Percentiles rank a stretch among this genome's conserved stretches.
These are phyloP conservation scores for Linnaemya vulpina DNA, from an alignment of 2,888 invertebrate species.

Conservation along the genomic window DNA sequence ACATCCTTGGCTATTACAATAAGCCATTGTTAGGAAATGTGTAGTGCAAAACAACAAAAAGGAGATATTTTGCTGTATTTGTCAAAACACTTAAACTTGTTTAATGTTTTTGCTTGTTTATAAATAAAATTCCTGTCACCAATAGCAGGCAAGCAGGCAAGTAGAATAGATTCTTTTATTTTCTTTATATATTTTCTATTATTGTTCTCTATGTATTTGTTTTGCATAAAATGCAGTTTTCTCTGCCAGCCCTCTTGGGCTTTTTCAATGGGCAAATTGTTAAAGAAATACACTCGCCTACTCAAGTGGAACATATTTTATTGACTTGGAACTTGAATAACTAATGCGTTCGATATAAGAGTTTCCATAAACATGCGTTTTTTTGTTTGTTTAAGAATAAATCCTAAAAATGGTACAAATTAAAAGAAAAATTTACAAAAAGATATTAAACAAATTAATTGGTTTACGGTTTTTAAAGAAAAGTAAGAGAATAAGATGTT, in stretches of 20 bases:
- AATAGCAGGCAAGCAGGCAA: conserved; percentile 53
- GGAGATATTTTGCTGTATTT: conserved; percentile 60
- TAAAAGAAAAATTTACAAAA: not conserved
- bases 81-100: conserved; percentile 72
- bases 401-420: too few species aligned
- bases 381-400: not conserved
- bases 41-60: not conserved
- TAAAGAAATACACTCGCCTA: conserved; percentile 23
- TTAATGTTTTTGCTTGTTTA: conserved; percentile 69
- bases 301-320: conserved; percentile 62
- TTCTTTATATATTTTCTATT: conserved; percentile 14
- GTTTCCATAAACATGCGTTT: conserved; percentile 21
- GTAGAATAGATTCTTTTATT: conserved; percentile 8
- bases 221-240: conserved; percentile 27
- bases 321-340: conserved; percentile 65
- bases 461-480: too few species aligned
- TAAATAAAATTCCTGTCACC: conserved; percentile 66
- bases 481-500: too few species aligned
- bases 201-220: not conserved
- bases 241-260: not conserved
- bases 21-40: conserved; percentile 42
- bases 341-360: conserved; percentile 57
- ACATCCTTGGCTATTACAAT: conserved; percentile 30
- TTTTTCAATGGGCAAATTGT: not conserved
- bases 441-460: conserved; percentile 1